Base-by-base conservation (phyloP, 2,113 vertebrate genomes). In the Hydrolagus affinis region DNA sequence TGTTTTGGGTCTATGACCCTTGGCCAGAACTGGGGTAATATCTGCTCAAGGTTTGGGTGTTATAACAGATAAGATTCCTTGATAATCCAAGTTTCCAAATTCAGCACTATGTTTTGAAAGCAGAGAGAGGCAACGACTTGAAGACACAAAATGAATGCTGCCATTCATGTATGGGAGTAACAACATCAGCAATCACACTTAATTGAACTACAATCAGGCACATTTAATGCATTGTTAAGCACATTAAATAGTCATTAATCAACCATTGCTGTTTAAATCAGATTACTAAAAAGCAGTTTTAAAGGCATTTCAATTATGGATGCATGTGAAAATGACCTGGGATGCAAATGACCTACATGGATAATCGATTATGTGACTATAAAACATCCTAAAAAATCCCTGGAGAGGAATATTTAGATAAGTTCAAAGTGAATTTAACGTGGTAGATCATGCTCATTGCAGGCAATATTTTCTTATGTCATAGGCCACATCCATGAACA, bases 171-270 rank as follows among this genome's bases (percentile, higher is more conserved):
- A 64, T 19, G 21, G 62, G 78, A 83, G 25, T 68, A 83, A 83
- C 44, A 44, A 44, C 32, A 68, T 83, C 78, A 68, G n/a, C 17
- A 66, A 30, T 83, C 78, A 83, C 25, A 83, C 23, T 30, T 59
- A 83, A 68, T 83, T 83, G 78, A 68, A 66, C 28, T 83, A 83
- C 78, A 83, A 83, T 83, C 66, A 83, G 66, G 59, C 78, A 68
- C 78, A 83, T 83, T 83, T 83, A 83, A 83, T 68, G 62, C 78
- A 83, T 83, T 83, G 62, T 83, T 83, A 83, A 83, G 60, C 78
- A 68, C 62, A 83, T 83, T 83, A 83, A 66, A 83, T 68, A 28
- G 78, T 66, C 78, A 83, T 83, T 83, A 83, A 83, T 83, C 78
- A 83, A 83, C 32, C 15, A 17, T 64, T 83, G 62, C 62, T 83